A percentile compares a stretch with the other conserved stretches of the same genome.
Conservation (phyloP, 1,140 invertebrate species). For the Meloidogyne floridensis region DNA sequence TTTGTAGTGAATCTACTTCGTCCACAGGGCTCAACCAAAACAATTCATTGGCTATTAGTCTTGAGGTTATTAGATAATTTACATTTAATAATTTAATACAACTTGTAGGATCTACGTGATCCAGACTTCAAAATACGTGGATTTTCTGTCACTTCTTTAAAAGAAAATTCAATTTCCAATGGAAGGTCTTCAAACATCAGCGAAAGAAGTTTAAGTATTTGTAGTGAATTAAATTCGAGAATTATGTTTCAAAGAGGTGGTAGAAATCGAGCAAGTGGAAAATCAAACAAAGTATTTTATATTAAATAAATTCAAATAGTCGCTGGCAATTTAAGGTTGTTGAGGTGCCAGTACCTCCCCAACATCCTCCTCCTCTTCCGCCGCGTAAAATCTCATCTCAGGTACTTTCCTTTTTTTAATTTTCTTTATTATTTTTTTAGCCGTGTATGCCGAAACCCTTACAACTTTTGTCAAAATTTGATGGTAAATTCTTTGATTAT, state of each 20-base stretch:
- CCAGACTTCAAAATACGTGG: neutral
- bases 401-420: neutral
- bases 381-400: constrained; percentile 21
- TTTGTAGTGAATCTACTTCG: neutral
- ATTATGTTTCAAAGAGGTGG: constrained; percentile 36
- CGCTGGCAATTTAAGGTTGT: neutral
- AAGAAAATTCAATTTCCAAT: constrained; percentile 11
- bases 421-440: neutral
- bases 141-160: constrained; percentile 2
- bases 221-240: constrained; percentile 36
- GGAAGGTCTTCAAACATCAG: neutral
- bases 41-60: neutral
- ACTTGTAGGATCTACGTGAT: constrained; percentile 6
- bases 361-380: constrained; percentile 15
- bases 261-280: constrained; percentile 26
- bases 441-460: neutral
- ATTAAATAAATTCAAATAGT: neutral
- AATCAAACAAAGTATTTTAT: constrained; percentile 26
- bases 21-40: neutral
- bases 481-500: neutral
- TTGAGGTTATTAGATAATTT: neutral
- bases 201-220: constrained; percentile 32
- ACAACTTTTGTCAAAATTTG: neutral
- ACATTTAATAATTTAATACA: neutral
- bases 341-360: constrained; percentile 1